Evolutionary conservation across 2,113 vertebrate genomes (phyloP), one percentile per base, ranked within the genome.

Genomic region (Podarcis cretensis): DNA sequence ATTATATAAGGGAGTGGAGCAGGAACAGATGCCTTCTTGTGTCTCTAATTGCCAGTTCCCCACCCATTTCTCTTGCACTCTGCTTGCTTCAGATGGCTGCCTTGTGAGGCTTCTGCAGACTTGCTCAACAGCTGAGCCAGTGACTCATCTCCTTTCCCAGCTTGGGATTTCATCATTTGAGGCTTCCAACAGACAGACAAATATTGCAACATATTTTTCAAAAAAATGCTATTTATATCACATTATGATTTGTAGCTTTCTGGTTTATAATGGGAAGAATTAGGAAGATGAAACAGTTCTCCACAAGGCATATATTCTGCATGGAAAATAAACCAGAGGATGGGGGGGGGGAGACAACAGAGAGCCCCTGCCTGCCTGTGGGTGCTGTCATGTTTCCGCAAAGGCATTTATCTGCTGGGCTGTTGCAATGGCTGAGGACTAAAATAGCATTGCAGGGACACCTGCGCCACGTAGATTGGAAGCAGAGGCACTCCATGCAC

Each of bases 271-370:
- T 32, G 32, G 37, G 20, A 81, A 9, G 75, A 73, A 48, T 87
- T 68, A 63, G 89, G 0, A 83, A 0, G 0, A 35, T 73, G 1
- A 10, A 8, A 35, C 0, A 75, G n/a, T 48, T 78, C 9, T 40
- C 0, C 0, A 25, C 10, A 73, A 23, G 66, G 6, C 76, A 57
- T 27, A 1, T 40, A 3, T 2, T 57, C 35, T 83, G 1, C 59
- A 75, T 37, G 54, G n/a, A 40, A 89, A 73, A 40, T 21, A 20
- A 30, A 20, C 48, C 48, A 9, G 48, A 54, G 48, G 2, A 6
- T 23, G 13, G 20, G 30, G 16, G 30, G 0, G 1, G 35, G 3
- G 35, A 30, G 66, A 54, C 25, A 18, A 27, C 65, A 65, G 2
- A 14, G 59, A 73, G 48, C 32, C 25, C 66, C 3, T 80, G 35